Evolutionary conservation across 2,113 vertebrate genomes (phyloP).

Genomic region (Leuciscus idus): DNA sequence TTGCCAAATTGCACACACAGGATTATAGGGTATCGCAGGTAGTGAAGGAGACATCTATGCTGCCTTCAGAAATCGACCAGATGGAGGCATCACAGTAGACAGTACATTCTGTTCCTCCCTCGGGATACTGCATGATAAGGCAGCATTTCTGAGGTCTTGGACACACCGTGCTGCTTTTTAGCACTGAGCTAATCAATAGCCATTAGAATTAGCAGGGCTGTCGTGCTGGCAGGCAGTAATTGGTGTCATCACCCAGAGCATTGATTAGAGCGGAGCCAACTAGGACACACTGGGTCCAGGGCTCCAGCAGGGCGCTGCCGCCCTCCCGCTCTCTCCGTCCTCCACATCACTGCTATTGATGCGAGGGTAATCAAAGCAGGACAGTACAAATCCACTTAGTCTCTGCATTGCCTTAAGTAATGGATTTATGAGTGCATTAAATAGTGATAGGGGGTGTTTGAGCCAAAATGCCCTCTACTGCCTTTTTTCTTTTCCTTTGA

Average conservation of each 20-base stretch:
- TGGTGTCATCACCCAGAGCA: constrained; percentile 70
- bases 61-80: neutral
- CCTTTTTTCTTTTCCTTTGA: constrained; percentile 17
- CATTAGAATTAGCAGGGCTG: constrained; percentile 76
- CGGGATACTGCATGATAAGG: neutral
- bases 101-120: constrained; percentile 3
- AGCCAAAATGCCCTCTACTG: constrained; percentile 67
- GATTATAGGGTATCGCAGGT: neutral
- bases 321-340: constrained; percentile 44
- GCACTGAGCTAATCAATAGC: constrained; percentile 72
- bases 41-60: constrained; percentile 9
- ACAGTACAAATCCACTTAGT: constrained; percentile 77
- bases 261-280: constrained; percentile 56
- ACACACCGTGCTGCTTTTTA: constrained; percentile 73
- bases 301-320: constrained; percentile 29
- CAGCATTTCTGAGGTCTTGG: constrained; percentile 66
- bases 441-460: constrained; percentile 71
- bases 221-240: constrained; percentile 75
- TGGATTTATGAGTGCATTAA: constrained; percentile 82
- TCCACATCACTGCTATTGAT: constrained; percentile 80
- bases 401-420: constrained; percentile 79
- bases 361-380: constrained; percentile 78
- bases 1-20: neutral
- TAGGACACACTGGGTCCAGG: constrained; percentile 46
- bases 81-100: constrained; percentile 29